Conservation (phyloP, 1,140 invertebrate genomes). For the Saccostrea glomerata region DNA sequence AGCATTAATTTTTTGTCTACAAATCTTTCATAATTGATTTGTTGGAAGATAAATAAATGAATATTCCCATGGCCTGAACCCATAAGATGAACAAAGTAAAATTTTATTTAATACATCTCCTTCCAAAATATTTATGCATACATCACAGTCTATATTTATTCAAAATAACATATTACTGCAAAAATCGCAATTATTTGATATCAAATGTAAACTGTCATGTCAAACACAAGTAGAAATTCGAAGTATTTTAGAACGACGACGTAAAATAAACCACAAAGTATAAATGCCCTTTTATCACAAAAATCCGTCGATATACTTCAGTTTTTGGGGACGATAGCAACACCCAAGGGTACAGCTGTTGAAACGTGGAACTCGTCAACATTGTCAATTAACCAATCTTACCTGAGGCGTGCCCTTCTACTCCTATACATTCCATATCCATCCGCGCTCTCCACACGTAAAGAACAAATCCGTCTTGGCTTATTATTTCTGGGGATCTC, state of each 20-base stretch:
- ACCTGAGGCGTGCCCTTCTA: background rate
- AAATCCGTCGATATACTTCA: constrained; percentile 1
- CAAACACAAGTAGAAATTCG: background rate
- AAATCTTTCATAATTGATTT: background rate
- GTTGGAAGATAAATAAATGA: background rate
- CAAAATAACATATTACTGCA: too few species aligned
- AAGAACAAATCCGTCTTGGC: background rate
- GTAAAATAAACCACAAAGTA: constrained; percentile 2
- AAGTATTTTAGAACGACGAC: background rate
- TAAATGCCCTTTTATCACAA: constrained; percentile 16
- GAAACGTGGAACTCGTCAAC: constrained; percentile 16
- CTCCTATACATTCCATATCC: constrained; percentile 6
- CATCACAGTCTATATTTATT: too few species aligned
- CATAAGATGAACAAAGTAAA: too few species aligned
- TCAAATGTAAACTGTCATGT: too few species aligned
- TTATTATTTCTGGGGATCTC: background rate
- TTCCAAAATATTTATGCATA: too few species aligned
- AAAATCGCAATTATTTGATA: too few species aligned
- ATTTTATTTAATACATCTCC: too few species aligned
- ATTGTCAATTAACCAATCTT: background rate
- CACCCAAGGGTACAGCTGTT: background rate
- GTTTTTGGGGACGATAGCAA: constrained; percentile 5
- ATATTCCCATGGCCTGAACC: background rate
- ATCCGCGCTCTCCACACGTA: background rate
- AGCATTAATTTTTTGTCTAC: too few species aligned